Evolutionary conservation across 64 coral and sea anemone species (phyloP), one percentile per base, ranked within the genome.

Genomic region (Montipora foliosa): DNA sequence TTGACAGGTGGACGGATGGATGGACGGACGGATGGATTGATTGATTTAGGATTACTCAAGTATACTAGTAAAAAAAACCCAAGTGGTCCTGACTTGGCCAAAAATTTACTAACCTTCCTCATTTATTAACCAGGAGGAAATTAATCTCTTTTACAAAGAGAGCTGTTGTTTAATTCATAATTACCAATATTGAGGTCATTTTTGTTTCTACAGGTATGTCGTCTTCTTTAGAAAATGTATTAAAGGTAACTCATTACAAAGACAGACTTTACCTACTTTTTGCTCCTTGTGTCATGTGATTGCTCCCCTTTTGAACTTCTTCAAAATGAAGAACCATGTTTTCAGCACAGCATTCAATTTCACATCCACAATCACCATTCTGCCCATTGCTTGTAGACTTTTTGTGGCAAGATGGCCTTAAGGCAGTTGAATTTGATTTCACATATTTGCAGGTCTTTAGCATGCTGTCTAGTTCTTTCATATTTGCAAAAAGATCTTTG

Each of bases 381-480:
- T 13, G 29, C 0, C 2, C 2, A 2, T 67, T 22, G 7, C 44
- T 19, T 47, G 44, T 12, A 2, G 6, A 14, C 16, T 86, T 14
- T 4, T n/a, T 84, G 24, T 11, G 3, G 4, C 8, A 19, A 68
- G 46, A 71, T 5, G 9, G 8, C n/a, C 15, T 44, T 5, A 25
- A 44, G 2, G 57, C 10, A 61, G 29, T 8, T 45, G 53, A 44
- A 76, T 78, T 19, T 48, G 76, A 55, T 82, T 64, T 64, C 2
- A 5, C 22, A 86, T 49, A 86, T 50, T 71, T 86, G 45, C 62
- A 21, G 8, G 5, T 71, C 68, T 86, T 69, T 86, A 86, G 1
- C 2, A 86, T 46, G n/a, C 46, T 20, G 4, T 13, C 46, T 71
- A 86, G 62, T 71, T 86, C 82, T 86, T 50, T 20, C 48, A 24